A percentile compares a stretch with the other conserved stretches of the same genome.
Conservation (phyloP, 2,797 vertebrate genomes). For the Gallinago nigripennis region DNA sequence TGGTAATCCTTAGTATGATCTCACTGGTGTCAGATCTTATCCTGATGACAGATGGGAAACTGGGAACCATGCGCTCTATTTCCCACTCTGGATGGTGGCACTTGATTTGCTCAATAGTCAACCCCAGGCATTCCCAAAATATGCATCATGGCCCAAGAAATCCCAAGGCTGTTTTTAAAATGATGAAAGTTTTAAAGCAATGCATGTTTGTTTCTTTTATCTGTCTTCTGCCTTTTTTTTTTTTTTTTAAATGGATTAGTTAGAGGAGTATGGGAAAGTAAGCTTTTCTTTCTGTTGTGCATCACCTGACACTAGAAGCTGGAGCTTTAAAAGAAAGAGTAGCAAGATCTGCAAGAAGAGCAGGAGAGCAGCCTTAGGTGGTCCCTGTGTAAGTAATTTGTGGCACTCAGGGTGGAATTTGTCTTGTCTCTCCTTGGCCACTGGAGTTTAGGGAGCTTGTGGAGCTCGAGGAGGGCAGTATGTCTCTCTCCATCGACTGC, state of each 20-base stretch:
- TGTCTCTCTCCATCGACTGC: background rate
- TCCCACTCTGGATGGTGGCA: background rate
- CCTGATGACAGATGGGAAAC: slow-evolving; percentile 32
- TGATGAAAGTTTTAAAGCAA: background rate
- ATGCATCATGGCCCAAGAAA: background rate
- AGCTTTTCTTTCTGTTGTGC: background rate
- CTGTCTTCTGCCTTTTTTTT: background rate
- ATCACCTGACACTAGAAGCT: background rate
- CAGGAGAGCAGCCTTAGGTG: background rate
- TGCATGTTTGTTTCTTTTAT: background rate
- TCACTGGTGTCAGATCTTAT: slow-evolving; percentile 53
- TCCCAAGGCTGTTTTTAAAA: background rate
- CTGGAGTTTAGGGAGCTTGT: background rate
- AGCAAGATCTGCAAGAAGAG: background rate
- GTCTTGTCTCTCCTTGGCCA: background rate
- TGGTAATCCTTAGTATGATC: slow-evolving; percentile 41
- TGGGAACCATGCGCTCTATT: background rate
- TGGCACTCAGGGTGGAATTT: background rate
- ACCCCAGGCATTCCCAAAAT: background rate
- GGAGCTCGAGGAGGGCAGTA: rapidly evolving
- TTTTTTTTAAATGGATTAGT: background rate
- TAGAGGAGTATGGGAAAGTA: background rate
- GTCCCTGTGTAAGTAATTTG: background rate
- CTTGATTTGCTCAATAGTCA: slow-evolving; percentile 19
- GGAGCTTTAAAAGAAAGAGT: background rate